A percentile compares a stretch with the other conserved stretches of the same genome.
phyloP scores from a whole-genome alignment of 2,113 vertebrate genomes.

The Limnothrissa miodon region DNA sequence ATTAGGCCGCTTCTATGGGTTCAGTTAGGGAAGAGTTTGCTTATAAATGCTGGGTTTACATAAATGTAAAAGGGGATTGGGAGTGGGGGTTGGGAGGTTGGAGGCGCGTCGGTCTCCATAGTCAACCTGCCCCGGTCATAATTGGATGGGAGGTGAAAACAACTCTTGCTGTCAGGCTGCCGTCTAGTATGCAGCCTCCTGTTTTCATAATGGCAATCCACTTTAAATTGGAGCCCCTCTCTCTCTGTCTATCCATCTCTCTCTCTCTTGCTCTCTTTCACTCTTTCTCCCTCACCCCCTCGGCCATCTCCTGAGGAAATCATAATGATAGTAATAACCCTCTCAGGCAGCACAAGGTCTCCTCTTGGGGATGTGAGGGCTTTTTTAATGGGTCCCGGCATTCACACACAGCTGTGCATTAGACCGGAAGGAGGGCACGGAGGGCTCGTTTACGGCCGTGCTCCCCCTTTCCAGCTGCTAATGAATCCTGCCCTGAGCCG shows the following conservation, averaged over 20 bases:
- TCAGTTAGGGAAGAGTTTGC: constrained; percentile 27
- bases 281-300: neutral
- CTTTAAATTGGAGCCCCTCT: neutral
- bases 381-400: neutral
- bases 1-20: neutral
- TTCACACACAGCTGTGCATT: constrained; percentile 20
- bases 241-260: neutral
- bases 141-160: constrained; percentile 22
- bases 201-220: neutral
- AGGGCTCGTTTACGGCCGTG: neutral
- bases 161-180: constrained; percentile 6
- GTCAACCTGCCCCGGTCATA: constrained; percentile 13
- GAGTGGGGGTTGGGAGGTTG: constrained; percentile 28
- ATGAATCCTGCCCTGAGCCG: neutral
- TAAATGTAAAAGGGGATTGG: constrained; percentile 5
- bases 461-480: neutral
- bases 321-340: neutral
- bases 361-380: neutral
- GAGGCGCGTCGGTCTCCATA: constrained; percentile 13
- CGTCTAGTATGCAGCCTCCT: neutral
- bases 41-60: constrained; percentile 34
- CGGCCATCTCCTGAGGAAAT: constrained; percentile 5
- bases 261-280: neutral
- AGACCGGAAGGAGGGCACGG: constrained; percentile 11
- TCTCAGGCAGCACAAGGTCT: neutral